Conservation (phyloP, 2,113 vertebrate genomes). For the Oriolus oriolus region DNA sequence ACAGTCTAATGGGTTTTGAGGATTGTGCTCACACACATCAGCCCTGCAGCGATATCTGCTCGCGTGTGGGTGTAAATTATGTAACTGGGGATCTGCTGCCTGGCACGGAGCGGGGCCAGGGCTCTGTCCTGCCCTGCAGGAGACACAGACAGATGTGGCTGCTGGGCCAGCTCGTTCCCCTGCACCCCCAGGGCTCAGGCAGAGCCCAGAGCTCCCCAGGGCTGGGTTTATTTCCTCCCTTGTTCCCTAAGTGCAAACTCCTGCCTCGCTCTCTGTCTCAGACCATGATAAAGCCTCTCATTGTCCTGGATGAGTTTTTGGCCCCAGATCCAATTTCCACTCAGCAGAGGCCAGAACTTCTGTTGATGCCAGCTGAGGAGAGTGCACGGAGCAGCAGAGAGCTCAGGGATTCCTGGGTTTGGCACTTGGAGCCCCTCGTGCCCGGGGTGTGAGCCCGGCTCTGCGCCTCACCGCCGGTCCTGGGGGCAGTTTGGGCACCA, state of each 20-base stretch:
- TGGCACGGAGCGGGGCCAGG: neutral
- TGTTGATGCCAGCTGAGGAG: neutral
- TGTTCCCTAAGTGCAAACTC: neutral
- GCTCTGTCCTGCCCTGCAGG: neutral
- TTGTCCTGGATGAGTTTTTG: neutral
- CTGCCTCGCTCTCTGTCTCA: neutral
- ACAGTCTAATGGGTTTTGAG: constrained; percentile 42
- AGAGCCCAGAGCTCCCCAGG: neutral
- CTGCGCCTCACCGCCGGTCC: neutral
- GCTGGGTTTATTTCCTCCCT: neutral
- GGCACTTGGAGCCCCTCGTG: neutral
- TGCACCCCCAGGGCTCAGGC: neutral
- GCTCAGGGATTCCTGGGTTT: neutral
- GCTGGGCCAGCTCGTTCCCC: neutral
- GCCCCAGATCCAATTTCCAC: too few relatives aligned
- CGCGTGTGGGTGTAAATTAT: neutral
- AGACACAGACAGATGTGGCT: rapidly evolving
- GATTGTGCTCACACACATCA: neutral
- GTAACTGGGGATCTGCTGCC: neutral
- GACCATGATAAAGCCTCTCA: rapidly evolving
- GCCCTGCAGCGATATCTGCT: neutral
- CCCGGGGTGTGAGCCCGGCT: neutral
- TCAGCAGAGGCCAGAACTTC: neutral
- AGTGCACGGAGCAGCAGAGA: neutral
- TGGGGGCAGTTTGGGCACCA: neutral